Conservation (phyloP, 2,888 invertebrate species). For the Apotomis capreana region DNA sequence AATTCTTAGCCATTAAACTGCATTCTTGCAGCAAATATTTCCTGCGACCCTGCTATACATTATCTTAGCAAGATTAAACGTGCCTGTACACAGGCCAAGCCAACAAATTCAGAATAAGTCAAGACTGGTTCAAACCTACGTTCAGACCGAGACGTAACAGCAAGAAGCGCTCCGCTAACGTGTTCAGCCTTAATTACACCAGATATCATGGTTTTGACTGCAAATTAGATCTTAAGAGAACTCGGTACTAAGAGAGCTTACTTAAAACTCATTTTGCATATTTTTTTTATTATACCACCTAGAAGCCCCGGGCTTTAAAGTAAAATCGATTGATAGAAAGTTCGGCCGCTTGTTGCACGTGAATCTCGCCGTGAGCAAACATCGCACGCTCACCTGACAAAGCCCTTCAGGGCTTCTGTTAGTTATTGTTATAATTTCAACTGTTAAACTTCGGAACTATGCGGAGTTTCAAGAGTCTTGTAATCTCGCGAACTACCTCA, state of each 20-base stretch:
- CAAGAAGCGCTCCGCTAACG: not conserved
- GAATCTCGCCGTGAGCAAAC: not conserved
- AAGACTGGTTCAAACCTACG: not conserved
- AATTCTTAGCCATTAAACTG: not conserved
- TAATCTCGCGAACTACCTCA: conserved; percentile 10
- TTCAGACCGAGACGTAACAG: not conserved
- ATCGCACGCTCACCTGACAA: not conserved
- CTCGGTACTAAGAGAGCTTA: not conserved
- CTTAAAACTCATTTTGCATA: not conserved
- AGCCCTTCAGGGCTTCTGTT: not conserved
- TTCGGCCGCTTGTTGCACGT: not conserved
- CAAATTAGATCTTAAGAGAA: conserved; percentile 6
- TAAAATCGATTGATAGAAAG: no score
- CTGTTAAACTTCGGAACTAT: not conserved
- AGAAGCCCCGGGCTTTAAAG: no score
- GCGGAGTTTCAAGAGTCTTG: not conserved
- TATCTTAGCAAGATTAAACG: conserved; percentile 1
- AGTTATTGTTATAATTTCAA: not conserved
- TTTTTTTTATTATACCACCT: no score
- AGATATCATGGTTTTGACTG: not conserved
- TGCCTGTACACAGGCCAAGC: not conserved
- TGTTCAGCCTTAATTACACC: conserved; percentile 13
- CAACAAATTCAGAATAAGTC: not conserved
- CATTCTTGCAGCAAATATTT: not conserved
- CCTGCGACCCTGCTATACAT: not conserved